Evolutionary conservation across 2,113 vertebrate species (phyloP), one percentile per base, ranked within the genome.

Genomic region (Halichoeres trimaculatus): DNA sequence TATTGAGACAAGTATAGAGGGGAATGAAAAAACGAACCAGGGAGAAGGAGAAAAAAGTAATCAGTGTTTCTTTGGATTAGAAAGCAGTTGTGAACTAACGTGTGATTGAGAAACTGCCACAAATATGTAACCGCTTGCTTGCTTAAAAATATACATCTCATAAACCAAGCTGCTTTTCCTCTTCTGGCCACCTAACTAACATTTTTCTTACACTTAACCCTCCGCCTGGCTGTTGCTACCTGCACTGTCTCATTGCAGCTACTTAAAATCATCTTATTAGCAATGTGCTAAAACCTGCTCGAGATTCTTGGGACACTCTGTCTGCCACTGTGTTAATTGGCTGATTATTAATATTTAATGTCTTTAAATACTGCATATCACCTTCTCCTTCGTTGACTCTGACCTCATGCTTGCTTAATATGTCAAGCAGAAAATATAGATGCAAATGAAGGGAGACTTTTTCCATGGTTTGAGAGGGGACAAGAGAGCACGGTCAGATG

Each of bases 211-310:
- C 34, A 41, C 59, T 16, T 6, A 43, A 10, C 30, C 12, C n/a
- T 58, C 69, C n/a, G 19, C 62, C 69, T 19, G 72, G 13, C 61
- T 70, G 68, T 56, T 36, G 3, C 47, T 83, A 54, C 63, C 41
- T 76, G 73, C 65, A 41, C 76, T 56, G 45, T 76, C 81, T 81
- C 67, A 17, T 65, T 34, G 34, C 10, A 3, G 63, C 70, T 71
- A 66, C 85, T 89, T 77, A 78, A 88, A 87, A 89, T 88, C 80
- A 81, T 85, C 88, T 86, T 87, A 89, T 90, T 88, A 90, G 81
- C 12, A 19, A 68, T 41, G 62, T 70, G 76, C 79, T 88, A 83
- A 89, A 76, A 80, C 85, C 82, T 88, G 30, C 67, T 83, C 76
- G 64, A 73, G 76, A 90, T 87, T 86, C 85, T 64, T 77, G 70